phyloP scores from a whole-genome alignment of 2,113 vertebrate species.

The Austrofundulus limnaeus region DNA sequence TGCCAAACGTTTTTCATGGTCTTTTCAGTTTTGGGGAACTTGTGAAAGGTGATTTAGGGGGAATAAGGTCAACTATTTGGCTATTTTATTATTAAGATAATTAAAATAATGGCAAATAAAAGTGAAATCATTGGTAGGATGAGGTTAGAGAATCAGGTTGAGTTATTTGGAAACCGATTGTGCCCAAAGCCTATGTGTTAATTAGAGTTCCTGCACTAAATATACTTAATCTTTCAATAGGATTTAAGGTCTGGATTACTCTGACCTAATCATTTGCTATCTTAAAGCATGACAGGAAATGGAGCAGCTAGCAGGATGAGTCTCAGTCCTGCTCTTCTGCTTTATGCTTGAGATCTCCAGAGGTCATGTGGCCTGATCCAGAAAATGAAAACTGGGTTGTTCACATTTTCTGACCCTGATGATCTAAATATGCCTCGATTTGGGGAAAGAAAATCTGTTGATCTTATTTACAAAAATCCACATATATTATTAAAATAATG shows the following conservation, averaged over 20 bases:
- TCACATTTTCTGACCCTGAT: conserved; percentile 16
- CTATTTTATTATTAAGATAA: neutral
- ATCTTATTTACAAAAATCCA: conserved; percentile 1
- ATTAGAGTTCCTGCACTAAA: conserved; percentile 27
- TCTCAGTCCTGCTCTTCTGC: conserved; percentile 14
- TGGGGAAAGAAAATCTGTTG: neutral
- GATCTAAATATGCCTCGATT: conserved; percentile 4
- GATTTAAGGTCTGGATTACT: conserved; percentile 40
- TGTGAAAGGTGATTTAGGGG: conserved; percentile 1
- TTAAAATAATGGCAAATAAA: neutral
- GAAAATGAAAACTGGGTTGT: conserved; percentile 20
- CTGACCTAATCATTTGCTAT: conserved; percentile 39
- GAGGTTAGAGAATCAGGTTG: conserved; percentile 7
- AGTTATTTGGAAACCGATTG: conserved; percentile 36
- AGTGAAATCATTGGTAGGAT: neutral
- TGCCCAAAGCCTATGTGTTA: conserved; percentile 14
- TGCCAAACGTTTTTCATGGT: conserved; percentile 8
- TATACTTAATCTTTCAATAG: conserved; percentile 25
- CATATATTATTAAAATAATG: neutral
- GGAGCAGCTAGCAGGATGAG: conserved; percentile 1
- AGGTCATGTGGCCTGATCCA: conserved; percentile 27
- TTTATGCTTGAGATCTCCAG: conserved; percentile 5
- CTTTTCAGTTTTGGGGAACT: no score
- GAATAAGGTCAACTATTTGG: neutral
- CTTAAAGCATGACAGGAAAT: conserved; percentile 21